A percentile compares a stretch with the other conserved stretches of the same genome.
Conservation (phyloP, 1,140 invertebrate species). For the Vanessa atalanta region DNA sequence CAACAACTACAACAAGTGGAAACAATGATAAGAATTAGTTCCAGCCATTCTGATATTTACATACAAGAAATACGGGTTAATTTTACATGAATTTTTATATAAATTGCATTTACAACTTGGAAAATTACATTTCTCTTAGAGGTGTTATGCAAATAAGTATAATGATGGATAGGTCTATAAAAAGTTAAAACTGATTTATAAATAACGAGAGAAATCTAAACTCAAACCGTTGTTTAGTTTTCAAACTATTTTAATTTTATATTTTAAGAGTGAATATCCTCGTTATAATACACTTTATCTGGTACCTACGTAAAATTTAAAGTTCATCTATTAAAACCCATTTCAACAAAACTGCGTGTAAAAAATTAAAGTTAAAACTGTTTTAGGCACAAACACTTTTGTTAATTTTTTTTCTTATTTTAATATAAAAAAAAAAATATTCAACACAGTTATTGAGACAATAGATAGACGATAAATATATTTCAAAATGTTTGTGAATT, state of each 20-base stretch:
- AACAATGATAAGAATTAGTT: constrained; percentile 6
- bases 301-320: no score
- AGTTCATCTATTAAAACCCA: no score
- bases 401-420: no score
- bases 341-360: no score
- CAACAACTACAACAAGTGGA: background rate
- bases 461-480: background rate
- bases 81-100: background rate
- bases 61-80: background rate
- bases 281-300: no score
- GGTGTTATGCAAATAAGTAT: constrained; percentile 17
- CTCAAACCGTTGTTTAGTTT: no score
- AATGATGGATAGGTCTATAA: background rate
- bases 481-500: background rate
- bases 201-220: background rate
- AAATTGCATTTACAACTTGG: background rate
- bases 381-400: no score
- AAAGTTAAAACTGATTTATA: background rate
- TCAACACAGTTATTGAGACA: no score
- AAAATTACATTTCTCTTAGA: constrained; percentile 3
- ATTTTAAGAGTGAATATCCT: no score
- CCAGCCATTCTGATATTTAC: background rate
- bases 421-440: background rate
- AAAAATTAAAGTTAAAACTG: no score
- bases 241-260: no score